phyloP scores from a whole-genome alignment of 2,888 invertebrate genomes.

The Drosophila leonis region DNA sequence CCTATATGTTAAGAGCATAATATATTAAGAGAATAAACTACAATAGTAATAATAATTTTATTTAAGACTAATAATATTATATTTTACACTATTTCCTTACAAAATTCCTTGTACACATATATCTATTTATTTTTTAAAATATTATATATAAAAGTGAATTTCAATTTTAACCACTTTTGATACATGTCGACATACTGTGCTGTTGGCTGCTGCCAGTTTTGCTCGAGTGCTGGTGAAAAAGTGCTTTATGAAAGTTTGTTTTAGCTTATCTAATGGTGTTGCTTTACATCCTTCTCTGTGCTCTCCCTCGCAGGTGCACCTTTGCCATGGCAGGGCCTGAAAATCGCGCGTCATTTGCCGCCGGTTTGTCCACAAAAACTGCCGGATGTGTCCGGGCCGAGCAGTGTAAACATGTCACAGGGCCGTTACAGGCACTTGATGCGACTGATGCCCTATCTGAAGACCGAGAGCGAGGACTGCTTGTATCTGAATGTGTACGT shows the following conservation, averaged over 20 bases:
- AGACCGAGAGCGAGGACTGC: constrained; percentile 93
- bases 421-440: constrained; percentile 90
- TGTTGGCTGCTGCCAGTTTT: not conserved
- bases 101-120: too few relatives aligned
- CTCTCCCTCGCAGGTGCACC: constrained; percentile 88
- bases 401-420: constrained; percentile 87
- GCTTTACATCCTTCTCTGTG: not conserved
- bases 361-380: constrained; percentile 95
- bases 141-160: not conserved
- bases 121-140: not conserved
- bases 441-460: constrained; percentile 90
- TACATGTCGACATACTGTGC: constrained; percentile 12
- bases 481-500: constrained; percentile 96
- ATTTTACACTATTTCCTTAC: not conserved
- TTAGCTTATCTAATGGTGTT: constrained; percentile 40
- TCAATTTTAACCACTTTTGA: not conserved
- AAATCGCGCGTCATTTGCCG: constrained; percentile 89
- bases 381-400: constrained; percentile 88
- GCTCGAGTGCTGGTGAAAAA: constrained; percentile 10
- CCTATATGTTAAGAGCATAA: too few relatives aligned
- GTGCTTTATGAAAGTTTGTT: constrained; percentile 34
- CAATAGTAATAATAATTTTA: too few relatives aligned
- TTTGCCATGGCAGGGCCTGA: constrained; percentile 91
- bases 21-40: too few relatives aligned
- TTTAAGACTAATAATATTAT: not conserved